A percentile compares a stretch with the other conserved stretches of the same genome.
Evolutionary conservation across 2,113 vertebrate genomes (phyloP).

Genomic region (Ctenomys sociabilis): DNA sequence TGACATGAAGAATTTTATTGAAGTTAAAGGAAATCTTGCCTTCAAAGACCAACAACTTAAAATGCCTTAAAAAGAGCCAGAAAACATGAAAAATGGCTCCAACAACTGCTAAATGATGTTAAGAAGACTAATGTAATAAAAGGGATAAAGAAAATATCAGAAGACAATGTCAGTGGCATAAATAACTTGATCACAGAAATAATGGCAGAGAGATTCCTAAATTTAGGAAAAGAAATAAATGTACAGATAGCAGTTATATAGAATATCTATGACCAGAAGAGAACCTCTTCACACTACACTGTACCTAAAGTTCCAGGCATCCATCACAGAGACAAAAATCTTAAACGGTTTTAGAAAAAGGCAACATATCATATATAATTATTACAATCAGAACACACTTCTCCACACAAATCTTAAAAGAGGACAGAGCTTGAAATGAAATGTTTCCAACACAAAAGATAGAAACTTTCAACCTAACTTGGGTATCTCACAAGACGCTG

Average conservation of each 20-base stretch:
- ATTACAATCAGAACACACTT: neutral
- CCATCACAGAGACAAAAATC: neutral
- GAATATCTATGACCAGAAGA: neutral
- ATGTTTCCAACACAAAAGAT: neutral
- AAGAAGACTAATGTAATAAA: neutral
- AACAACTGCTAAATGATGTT: neutral
- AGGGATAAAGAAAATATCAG: neutral
- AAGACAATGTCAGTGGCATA: neutral
- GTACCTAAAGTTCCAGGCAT: neutral
- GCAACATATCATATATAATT: neutral
- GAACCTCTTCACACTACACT: neutral
- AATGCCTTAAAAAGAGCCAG: neutral
- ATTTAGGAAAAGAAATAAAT: neutral
- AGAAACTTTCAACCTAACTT: neutral
- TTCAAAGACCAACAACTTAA: neutral
- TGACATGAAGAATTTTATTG: constrained; percentile 18
- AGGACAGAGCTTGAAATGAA: neutral
- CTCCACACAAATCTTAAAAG: neutral
- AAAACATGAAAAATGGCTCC: neutral
- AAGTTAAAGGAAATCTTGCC: neutral
- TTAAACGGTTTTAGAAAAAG: neutral
- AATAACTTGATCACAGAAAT: neutral
- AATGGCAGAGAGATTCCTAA: neutral
- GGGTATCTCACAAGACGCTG: neutral
- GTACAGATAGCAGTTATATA: neutral